A percentile compares a stretch with the other conserved stretches of the same genome.
Evolutionary conservation across 1,140 invertebrate genomes (phyloP).

Genomic region (Zaprionus lachaisei): DNA sequence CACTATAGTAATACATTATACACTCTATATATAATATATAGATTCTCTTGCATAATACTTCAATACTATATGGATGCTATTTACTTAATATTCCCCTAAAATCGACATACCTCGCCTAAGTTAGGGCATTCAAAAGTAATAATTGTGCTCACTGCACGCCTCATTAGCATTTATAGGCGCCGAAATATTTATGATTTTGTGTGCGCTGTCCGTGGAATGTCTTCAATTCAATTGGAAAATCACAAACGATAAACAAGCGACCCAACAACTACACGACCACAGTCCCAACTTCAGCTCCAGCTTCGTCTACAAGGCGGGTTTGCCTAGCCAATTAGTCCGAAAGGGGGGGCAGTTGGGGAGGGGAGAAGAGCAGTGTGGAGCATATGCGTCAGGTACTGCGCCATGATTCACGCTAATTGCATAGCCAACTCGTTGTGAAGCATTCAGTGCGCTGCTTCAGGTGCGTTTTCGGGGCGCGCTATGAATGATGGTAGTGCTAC

Average conservation of each 20-base stretch:
- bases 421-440: neutral
- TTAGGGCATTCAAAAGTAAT: slow-evolving; percentile 37
- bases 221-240: slow-evolving; percentile 36
- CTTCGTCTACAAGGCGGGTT: neutral
- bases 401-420: slow-evolving; percentile 55
- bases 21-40: too few species aligned
- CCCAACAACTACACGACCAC: neutral
- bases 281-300: slow-evolving; percentile 3
- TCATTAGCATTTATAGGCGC: slow-evolving; percentile 72
- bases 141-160: slow-evolving; percentile 38
- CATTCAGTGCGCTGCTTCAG: neutral
- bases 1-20: too few species aligned
- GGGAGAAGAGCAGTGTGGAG: neutral
- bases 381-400: slow-evolving; percentile 40
- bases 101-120: neutral
- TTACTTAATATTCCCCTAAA: neutral
- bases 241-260: slow-evolving; percentile 8
- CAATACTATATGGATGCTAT: too few species aligned
- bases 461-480: slow-evolving; percentile 27
- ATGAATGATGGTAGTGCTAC: slow-evolving; percentile 65
- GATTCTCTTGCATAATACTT: too few species aligned
- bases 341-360: neutral
- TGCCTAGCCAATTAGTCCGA: slow-evolving; percentile 35
- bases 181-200: slow-evolving; percentile 64
- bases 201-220: slow-evolving; percentile 38